Evolutionary conservation across 2,113 vertebrate species (phyloP).

Genomic region (Indicator maculatus): DNA sequence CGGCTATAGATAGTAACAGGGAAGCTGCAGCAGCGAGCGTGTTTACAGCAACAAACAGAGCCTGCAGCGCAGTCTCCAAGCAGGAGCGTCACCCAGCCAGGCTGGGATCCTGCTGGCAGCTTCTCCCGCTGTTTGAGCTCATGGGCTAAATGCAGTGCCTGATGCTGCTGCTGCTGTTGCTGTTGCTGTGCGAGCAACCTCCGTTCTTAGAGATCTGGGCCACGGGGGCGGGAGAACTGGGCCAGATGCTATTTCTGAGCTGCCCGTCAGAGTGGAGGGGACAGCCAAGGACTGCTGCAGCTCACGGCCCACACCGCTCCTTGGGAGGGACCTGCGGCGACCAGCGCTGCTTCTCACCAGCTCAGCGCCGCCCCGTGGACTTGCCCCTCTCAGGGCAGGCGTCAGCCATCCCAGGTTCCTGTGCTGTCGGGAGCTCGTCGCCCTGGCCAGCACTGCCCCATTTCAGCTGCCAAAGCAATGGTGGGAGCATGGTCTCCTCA

Average conservation of each 20-base stretch:
- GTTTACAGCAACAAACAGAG: conserved; percentile 81
- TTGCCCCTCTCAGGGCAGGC: rapidly evolving
- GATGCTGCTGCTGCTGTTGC: conserved; percentile 56
- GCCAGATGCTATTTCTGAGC: conserved; percentile 80
- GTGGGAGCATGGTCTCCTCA: rapidly evolving
- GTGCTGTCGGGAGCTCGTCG: not conserved
- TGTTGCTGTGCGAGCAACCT: conserved; percentile 61
- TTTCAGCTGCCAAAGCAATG: not conserved
- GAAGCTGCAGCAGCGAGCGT: conserved; percentile 69
- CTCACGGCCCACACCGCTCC: not conserved
- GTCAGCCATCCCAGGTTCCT: not conserved
- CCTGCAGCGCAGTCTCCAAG: conserved; percentile 79
- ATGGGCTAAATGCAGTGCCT: conserved; percentile 62
- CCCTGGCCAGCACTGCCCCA: not conserved
- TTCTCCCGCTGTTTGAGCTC: conserved; percentile 72
- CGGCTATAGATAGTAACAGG: conserved; percentile 81
- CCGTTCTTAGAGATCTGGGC: conserved; percentile 77
- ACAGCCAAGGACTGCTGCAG: conserved; percentile 52
- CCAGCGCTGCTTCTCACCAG: not conserved
- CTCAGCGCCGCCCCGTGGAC: rapidly evolving
- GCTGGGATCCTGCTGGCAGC: conserved; percentile 67
- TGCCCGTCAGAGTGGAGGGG: conserved; percentile 68
- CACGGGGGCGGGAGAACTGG: conserved; percentile 74
- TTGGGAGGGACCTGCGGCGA: not conserved
- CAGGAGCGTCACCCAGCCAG: conserved; percentile 66